These are phyloP conservation scores for Fragum fragum DNA, from an alignment of 2,888 invertebrate species.

Conservation along the genomic window DNA sequence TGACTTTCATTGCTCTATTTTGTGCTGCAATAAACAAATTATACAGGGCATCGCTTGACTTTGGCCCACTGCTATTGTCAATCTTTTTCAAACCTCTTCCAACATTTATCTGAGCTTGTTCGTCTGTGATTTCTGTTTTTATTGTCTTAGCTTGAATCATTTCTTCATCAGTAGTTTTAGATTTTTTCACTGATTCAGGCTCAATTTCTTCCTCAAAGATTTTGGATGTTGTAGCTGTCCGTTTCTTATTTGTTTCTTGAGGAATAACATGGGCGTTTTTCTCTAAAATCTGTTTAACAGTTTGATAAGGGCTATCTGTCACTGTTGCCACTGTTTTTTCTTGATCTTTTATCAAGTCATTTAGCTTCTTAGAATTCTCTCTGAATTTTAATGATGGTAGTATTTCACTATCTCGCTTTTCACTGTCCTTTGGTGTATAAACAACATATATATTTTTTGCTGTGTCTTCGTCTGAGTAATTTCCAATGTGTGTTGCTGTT, in stretches of 20 bases:
- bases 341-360: constrained; percentile 12
- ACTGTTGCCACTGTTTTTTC: not conserved
- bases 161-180: not conserved
- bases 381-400: constrained; percentile 2
- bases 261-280: not conserved
- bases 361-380: not conserved
- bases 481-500: not conserved
- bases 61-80: not conserved
- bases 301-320: constrained; percentile 11
- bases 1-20: not conserved
- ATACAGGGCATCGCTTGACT: not conserved
- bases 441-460: constrained; percentile 8
- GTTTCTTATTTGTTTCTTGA: not conserved
- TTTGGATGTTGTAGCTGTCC: not conserved
- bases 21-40: not conserved
- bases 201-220: too few species aligned
- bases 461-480: not conserved
- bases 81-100: not conserved
- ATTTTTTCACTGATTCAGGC: not conserved
- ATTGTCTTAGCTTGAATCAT: not conserved
- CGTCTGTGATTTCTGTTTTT: not conserved
- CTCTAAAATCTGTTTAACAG: not conserved
- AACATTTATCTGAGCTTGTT: not conserved
- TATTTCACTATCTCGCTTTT: not conserved
- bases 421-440: not conserved